Base-by-base conservation (phyloP, 1,140 invertebrate genomes). In the Eriosoma lanigerum region DNA sequence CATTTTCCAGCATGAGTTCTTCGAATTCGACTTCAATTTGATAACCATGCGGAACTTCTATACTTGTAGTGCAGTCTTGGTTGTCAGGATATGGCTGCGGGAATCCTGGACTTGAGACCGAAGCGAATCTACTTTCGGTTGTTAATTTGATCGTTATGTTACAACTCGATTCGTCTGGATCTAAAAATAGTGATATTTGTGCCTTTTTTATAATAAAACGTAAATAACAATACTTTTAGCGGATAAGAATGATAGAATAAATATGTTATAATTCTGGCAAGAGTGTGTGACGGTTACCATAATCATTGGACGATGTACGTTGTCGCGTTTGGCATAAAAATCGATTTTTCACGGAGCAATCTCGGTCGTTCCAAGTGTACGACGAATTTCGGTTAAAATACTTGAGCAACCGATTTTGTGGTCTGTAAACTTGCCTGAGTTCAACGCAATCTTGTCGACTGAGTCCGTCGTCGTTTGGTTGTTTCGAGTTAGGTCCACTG, bases 381-480 rank as follows among this genome's bases (percentile, higher is more conserved):
- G 75, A 78, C 9, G 56, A 44, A 29, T 78, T 78, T 0, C 75
- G 75, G 19, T 60, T 78, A 85, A 90, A 91, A 75, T 86, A 87
- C 81, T 85, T 84, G 3, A 85, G 84, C n/a, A 81, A 32, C 17
- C 81, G 54, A 1, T 58, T 56, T 82, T 82, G 76, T 13, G 75
- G 56, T 17, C 50, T 54, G 85, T 90, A 92, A n/a, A 87, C 86
- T 46, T 90, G 85, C 13, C 92, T 86, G 3, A 92, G 86, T 85
- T 94, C 93, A 26, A 94, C 90, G 85, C 93, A 94, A 85, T 94
- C 92, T 84, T 94, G 92, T 0, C 89, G 89, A 48, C 91, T 91
- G 4, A 91, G 87, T 0, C 92, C 92, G 83, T 94, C 93, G 84
- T 94, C 93, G 85, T 93, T 94, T 0, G 93, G 93, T 85, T 94